These are phyloP conservation scores for Ginglymostoma cirratum DNA, from an alignment of 2,113 vertebrate species.

Conservation along the genomic window DNA sequence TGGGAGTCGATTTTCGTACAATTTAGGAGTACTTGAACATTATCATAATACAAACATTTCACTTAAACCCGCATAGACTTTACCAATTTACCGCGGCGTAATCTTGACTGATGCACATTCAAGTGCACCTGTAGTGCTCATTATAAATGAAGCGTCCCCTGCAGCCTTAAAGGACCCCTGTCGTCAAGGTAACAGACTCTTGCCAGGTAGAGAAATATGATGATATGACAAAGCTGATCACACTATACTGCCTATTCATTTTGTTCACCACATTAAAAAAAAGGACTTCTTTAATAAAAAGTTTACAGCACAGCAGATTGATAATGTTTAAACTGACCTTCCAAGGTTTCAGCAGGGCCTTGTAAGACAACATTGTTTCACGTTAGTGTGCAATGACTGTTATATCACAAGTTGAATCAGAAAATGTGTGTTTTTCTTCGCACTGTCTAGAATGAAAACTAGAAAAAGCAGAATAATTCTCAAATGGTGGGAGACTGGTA, in stretches of 20 bases:
- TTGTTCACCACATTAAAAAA: background rate
- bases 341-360: background rate
- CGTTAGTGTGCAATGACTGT: background rate
- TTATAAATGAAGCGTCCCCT: slow-evolving; percentile 24
- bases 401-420: background rate
- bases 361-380: background rate
- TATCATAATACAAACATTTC: slow-evolving; percentile 24
- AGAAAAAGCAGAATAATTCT: background rate
- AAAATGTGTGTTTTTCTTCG: background rate
- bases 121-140: slow-evolving; percentile 28
- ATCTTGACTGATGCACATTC: slow-evolving; percentile 31
- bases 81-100: background rate
- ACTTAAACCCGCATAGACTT: slow-evolving; percentile 26
- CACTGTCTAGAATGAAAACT: background rate
- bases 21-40: background rate
- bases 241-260: background rate
- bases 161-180: slow-evolving; percentile 30
- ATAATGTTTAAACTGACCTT: background rate
- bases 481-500: background rate
- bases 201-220: background rate
- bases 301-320: background rate
- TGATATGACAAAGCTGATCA: background rate
- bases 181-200: slow-evolving; percentile 25
- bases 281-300: background rate
- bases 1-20: background rate